phyloP scores from a whole-genome alignment of 2,888 invertebrate species.

The Parapristionchus giblindavisi region DNA sequence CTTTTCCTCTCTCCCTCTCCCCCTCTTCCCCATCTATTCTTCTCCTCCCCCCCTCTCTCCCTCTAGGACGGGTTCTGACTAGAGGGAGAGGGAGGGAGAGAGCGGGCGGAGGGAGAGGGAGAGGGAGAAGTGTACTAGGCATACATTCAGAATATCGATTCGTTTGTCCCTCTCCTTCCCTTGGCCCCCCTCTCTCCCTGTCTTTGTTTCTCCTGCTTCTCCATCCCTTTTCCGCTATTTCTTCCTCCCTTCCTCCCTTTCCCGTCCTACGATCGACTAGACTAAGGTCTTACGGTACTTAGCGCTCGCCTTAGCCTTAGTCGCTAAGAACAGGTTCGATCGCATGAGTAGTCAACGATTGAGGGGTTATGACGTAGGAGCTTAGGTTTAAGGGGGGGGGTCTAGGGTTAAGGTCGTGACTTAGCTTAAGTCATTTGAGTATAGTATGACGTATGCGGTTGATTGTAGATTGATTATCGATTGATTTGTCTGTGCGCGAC shows the following conservation, averaged over 20 bases:
- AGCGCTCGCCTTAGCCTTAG: too few relatives aligned
- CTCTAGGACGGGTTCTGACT: slow-evolving; percentile 24
- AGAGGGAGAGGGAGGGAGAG: slow-evolving; percentile 14
- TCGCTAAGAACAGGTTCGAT: too few relatives aligned
- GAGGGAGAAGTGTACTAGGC: slow-evolving; percentile 22
- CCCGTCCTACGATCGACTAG: too few relatives aligned
- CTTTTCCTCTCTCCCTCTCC: background rate
- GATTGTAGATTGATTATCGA: too few relatives aligned
- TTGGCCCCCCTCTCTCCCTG: background rate
- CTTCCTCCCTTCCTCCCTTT: background rate
- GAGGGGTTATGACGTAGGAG: too few relatives aligned
- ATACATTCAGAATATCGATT: slow-evolving; percentile 21
- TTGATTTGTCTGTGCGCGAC: background rate
- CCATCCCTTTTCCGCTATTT: background rate
- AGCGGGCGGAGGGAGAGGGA: background rate
- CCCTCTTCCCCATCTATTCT: background rate
- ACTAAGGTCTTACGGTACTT: too few relatives aligned
- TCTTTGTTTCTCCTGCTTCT: background rate
- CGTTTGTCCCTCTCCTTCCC: slow-evolving; percentile 8
- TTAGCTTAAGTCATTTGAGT: background rate
- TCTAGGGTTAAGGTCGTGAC: background rate
- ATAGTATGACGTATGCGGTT: too few relatives aligned
- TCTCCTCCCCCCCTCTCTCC: slow-evolving; percentile 25
- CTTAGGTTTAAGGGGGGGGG: too few relatives aligned
- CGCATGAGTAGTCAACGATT: too few relatives aligned